Percentiles rank a stretch among this genome's conserved stretches.
Conservation (phyloP, 2,113 vertebrate species). For the Psettodes erumei region DNA sequence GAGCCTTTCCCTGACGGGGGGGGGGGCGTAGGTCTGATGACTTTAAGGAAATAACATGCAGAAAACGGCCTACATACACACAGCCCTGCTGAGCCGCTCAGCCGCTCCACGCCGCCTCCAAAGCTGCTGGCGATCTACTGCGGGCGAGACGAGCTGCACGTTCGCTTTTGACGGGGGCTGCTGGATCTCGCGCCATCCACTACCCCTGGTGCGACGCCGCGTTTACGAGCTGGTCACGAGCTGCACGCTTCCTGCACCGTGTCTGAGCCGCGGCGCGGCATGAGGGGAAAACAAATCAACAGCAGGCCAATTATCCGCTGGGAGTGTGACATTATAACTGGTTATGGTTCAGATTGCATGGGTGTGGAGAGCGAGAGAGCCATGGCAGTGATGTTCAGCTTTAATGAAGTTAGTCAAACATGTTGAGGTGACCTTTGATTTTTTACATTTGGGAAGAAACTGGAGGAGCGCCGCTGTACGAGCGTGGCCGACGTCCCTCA, state of each 20-base stretch:
- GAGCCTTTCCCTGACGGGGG: constrained; percentile 76
- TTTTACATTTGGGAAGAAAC: background rate
- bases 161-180: constrained; percentile 29
- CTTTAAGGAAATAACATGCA: constrained; percentile 78
- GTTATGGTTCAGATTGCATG: background rate
- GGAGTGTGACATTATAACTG: background rate
- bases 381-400: background rate
- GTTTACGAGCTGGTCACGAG: constrained; percentile 27
- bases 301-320: background rate
- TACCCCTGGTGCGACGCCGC: constrained; percentile 2
- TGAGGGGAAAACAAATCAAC: background rate
- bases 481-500: background rate
- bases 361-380: background rate
- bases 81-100: constrained; percentile 68
- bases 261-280: background rate
- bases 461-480: background rate
- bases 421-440: constrained; percentile 13
- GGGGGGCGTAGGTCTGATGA: constrained; percentile 70
- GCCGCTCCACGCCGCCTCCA: constrained; percentile 46
- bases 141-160: constrained; percentile 25
- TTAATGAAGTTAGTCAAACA: constrained; percentile 3
- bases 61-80: constrained; percentile 74
- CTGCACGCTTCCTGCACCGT: constrained; percentile 2
- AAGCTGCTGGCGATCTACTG: constrained; percentile 54
- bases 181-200: constrained; percentile 40